Percentiles rank a stretch among this genome's conserved stretches.
Evolutionary conservation across 2,113 vertebrate genomes (phyloP).

Genomic region (Calonectris borealis): DNA sequence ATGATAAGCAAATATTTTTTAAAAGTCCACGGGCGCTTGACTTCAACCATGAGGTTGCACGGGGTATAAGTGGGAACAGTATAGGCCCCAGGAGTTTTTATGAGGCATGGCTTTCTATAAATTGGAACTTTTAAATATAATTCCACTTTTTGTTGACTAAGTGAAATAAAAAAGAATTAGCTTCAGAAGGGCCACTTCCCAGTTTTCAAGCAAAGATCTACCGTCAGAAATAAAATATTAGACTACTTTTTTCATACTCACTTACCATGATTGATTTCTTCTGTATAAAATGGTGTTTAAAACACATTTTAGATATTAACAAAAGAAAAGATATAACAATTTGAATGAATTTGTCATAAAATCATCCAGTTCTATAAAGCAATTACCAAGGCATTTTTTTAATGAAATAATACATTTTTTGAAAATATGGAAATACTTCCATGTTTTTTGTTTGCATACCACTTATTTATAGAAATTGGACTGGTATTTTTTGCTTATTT

Average conservation of each 20-base stretch:
- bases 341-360: background rate
- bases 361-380: background rate
- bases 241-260: background rate
- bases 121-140: background rate
- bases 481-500: background rate
- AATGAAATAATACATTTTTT: background rate
- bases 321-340: background rate
- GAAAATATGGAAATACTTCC: background rate
- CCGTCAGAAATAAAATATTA: background rate
- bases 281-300: background rate
- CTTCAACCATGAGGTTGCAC: background rate
- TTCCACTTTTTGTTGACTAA: background rate
- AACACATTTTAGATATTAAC: background rate
- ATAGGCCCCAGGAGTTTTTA: background rate
- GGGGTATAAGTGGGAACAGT: background rate
- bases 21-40: background rate
- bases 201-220: background rate
- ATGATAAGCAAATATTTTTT: constrained; percentile 22
- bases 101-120: background rate
- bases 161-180: background rate
- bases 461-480: background rate
- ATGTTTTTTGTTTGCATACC: background rate
- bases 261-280: background rate
- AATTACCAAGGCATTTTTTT: background rate
- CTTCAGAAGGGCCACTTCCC: background rate